Percentiles rank a stretch among this genome's conserved stretches.
Evolutionary conservation across 2,888 invertebrate genomes (phyloP).

Genomic region (Caenorhabditis sp.): DNA sequence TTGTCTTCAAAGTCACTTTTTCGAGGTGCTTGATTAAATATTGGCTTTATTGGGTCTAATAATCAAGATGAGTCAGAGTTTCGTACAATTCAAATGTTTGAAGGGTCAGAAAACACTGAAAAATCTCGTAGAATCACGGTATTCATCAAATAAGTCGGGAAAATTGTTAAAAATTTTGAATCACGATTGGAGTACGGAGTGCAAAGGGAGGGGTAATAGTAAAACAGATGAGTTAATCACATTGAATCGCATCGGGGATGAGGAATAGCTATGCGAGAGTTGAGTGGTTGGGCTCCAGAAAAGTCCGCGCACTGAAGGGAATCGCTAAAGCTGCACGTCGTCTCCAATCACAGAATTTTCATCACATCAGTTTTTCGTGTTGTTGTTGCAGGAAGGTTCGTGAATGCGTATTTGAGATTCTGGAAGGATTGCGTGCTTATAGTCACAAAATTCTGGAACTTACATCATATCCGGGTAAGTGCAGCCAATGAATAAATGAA

Average conservation of each 20-base stretch:
- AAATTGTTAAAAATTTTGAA: neutral
- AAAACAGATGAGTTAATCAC: slow-evolving; percentile 62
- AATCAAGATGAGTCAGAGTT: too few relatives aligned
- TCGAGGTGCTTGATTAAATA: slow-evolving; percentile 3
- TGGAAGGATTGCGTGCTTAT: too few relatives aligned
- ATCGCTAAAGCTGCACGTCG: slow-evolving; percentile 62
- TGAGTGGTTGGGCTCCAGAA: too few relatives aligned
- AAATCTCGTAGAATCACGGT: slow-evolving; percentile 4
- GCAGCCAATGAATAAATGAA: too few relatives aligned
- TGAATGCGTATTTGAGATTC: neutral
- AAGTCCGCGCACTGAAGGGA: neutral
- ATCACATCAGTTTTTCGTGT: slow-evolving; percentile 61
- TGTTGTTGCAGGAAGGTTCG: slow-evolving; percentile 7
- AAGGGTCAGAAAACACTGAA: too few relatives aligned
- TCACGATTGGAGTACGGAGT: neutral
- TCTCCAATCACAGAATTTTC: slow-evolving; percentile 67
- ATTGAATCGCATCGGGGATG: slow-evolving; percentile 63
- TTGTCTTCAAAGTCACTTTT: too few relatives aligned
- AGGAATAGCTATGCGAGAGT: slow-evolving; percentile 58
- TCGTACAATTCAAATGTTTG: too few relatives aligned
- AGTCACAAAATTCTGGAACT: neutral
- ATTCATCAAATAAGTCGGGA: too few relatives aligned
- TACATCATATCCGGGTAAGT: neutral
- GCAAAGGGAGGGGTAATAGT: slow-evolving; percentile 8
- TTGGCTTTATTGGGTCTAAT: too few relatives aligned